phyloP scores from a whole-genome alignment of 2,113 vertebrate species.

The Mus musculus region DNA sequence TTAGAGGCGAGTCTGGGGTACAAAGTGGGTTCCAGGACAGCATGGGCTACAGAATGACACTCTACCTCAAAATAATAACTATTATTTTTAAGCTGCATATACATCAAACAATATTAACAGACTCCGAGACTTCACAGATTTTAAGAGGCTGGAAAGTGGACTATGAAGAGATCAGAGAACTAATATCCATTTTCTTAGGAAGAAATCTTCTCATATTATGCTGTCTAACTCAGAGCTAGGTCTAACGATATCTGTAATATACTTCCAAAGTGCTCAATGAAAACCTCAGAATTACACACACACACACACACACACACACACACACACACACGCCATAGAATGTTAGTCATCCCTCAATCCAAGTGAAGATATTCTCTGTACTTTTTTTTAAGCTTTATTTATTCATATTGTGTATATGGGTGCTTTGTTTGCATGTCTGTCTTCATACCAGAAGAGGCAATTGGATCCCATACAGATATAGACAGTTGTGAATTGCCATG shows the following conservation, averaged over 20 bases:
- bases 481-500: no score
- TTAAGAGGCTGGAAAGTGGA: neutral
- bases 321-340: neutral
- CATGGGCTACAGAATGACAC: neutral
- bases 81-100: neutral
- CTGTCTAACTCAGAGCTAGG: neutral
- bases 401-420: no score
- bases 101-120: neutral
- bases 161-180: neutral
- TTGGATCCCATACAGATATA: no score
- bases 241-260: neutral
- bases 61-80: neutral
- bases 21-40: neutral
- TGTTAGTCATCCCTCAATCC: neutral
- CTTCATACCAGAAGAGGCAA: no score
- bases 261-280: conserved; percentile 1
- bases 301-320: neutral
- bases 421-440: no score
- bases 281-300: neutral
- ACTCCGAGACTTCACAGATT: neutral
- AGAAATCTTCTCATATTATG: neutral
- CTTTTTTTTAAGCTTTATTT: no score
- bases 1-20: neutral
- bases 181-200: neutral
- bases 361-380: neutral